phyloP scores from a whole-genome alignment of 1,140 invertebrate species.

The Drosophila dunni region DNA sequence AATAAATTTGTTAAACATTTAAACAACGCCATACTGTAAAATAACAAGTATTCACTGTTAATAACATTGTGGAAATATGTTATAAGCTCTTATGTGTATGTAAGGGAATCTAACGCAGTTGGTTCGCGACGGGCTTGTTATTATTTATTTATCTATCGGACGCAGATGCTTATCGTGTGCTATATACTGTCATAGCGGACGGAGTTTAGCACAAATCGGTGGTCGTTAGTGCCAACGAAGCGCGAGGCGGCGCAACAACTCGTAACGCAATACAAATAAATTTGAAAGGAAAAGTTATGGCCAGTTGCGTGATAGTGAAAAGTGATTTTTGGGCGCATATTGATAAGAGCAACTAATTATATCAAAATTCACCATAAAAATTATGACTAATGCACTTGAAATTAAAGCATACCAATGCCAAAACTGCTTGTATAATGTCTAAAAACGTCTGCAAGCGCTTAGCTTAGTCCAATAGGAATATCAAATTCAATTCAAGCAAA shows the following conservation, averaged over 20 bases:
- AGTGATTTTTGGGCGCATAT: constrained; percentile 25
- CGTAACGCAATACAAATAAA: neutral
- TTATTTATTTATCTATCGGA: constrained; percentile 27
- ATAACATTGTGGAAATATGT: constrained; percentile 14
- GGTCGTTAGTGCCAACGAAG: neutral
- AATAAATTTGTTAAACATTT: too few relatives aligned
- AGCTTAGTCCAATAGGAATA: constrained; percentile 25
- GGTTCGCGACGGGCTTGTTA: constrained; percentile 17
- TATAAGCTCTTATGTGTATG: constrained; percentile 10
- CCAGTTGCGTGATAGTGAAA: constrained; percentile 1
- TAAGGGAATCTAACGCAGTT: constrained; percentile 10
- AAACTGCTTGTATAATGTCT: constrained; percentile 28
- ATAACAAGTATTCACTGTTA: neutral
- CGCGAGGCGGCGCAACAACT: constrained; percentile 12
- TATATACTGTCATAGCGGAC: neutral
- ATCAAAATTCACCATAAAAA: constrained; percentile 24
- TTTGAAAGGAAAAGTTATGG: neutral
- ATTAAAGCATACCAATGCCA: constrained; percentile 17
- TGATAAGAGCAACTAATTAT: constrained; percentile 39
- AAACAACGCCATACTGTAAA: neutral
- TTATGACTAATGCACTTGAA: constrained; percentile 44
- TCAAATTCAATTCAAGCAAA: constrained; percentile 19
- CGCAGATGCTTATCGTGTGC: constrained; percentile 8
- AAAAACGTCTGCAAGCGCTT: constrained; percentile 4
- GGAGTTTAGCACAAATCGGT: neutral